phyloP scores from a whole-genome alignment of 2,888 invertebrate species.

The Melinaea menophilus region DNA sequence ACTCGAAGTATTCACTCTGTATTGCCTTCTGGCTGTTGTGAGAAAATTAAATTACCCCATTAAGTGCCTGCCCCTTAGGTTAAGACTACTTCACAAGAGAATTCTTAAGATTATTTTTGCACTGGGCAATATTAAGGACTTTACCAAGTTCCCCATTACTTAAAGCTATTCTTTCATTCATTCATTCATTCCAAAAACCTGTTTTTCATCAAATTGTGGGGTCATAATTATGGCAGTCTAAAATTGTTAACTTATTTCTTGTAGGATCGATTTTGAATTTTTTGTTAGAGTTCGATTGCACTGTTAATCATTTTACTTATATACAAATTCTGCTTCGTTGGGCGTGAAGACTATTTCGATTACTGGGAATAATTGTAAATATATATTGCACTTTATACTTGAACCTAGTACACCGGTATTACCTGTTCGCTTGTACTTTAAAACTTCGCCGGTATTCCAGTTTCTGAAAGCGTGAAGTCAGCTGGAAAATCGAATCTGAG shows the following conservation, averaged over 20 bases:
- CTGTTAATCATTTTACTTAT: no score
- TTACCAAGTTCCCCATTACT: not conserved
- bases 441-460: no score
- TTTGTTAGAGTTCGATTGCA: no score
- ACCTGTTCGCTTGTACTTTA: no score
- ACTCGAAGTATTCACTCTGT: constrained; percentile 36
- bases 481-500: not conserved
- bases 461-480: no score
- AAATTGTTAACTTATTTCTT: no score
- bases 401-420: no score
- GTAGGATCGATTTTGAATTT: no score
- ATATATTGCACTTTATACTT: no score
- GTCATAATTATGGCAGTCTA: not conserved
- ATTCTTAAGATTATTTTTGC: constrained; percentile 2
- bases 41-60: constrained; percentile 67
- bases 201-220: not conserved
- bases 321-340: no score
- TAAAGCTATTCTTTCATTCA: not conserved
- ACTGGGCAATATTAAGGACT: not conserved
- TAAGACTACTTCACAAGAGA: constrained; percentile 27
- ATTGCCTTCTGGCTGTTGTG: constrained; percentile 49
- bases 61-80: constrained; percentile 46
- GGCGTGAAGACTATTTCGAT: no score
- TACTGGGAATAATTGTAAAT: no score
- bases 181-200: not conserved